Conservation (phyloP, 2,888 invertebrate genomes). For the Slavum lentiscoides region DNA sequence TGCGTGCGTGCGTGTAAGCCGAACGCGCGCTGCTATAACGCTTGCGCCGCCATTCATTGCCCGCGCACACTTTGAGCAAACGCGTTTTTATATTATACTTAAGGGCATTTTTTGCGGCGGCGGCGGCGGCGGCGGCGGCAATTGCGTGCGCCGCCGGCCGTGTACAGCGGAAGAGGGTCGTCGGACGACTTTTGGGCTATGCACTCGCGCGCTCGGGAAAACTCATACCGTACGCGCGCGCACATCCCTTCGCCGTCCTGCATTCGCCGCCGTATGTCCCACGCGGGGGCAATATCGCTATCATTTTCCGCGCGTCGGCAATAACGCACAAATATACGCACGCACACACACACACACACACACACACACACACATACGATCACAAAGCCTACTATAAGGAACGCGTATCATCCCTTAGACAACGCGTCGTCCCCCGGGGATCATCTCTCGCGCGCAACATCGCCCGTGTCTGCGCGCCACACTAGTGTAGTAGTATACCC, state of each 20-base stretch:
- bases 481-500: no score
- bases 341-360: not conserved
- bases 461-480: no score
- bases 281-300: conserved; percentile 51
- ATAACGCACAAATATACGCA: conserved; percentile 43
- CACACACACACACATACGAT: conserved; percentile 11
- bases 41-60: no score
- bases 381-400: conserved; percentile 44
- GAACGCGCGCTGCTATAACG: not conserved
- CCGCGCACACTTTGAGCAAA: no score
- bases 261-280: conserved; percentile 27
- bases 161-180: no score
- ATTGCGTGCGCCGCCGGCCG: not conserved
- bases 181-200: conserved; percentile 1
- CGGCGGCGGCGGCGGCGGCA: not conserved
- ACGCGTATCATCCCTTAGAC: conserved; percentile 49
- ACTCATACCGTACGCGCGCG: no score
- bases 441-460: not conserved
- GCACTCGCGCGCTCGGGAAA: not conserved
- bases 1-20: not conserved
- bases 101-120: not conserved
- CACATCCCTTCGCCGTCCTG: not conserved
- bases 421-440: conserved; percentile 28
- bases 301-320: conserved; percentile 45
- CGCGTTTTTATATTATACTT: no score